Base-by-base conservation (phyloP, 2,888 invertebrate species). In the Pollenia griseotomentosa region DNA sequence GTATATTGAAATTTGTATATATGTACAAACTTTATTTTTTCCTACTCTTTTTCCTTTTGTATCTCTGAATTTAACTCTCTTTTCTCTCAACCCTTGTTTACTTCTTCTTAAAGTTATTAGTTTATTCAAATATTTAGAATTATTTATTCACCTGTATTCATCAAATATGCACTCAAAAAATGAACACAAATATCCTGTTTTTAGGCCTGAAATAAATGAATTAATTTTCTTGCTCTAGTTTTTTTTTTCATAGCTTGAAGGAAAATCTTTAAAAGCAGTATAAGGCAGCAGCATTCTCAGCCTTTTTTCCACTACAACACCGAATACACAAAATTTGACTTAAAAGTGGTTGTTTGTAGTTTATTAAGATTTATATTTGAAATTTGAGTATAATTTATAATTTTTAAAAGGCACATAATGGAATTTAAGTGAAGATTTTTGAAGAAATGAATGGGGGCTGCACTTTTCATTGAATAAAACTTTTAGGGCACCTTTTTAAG, bases 161-260 rank as follows among this genome's bases (percentile, higher is more conserved):
- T 77, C 71, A 65, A 78, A 71, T 83, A 71, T 77, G 57, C 71
- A 48, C 55, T 63, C 46, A 80, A 65, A 79, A 33, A 46, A 63
- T n/a, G 2, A 61, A 53, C 16, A 68, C 48, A 83, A 71, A 73
- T 73, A 78, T 84, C 44, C 73, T 84, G 73, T 16, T 79, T 66
- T 65, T 59, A 78, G 44, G 19, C 16, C 57, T 83, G 44, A 57
- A 51, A 42, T 68, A 61, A 75, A 70, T 70, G 53, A 83, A 83
- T 83, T 83, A 70, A 68, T 68, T 57, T 74, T 68, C 23, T 57
- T 61, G 3, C n/a, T 53, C 16, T 73, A 65, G 66, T 44, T 48
- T 40, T 14, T 51, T n/a, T 51, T 75, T 23, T 23, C 3, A 23
- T 23, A 51, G 51, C 33, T 53, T 57, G 33, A 59, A 59, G 23